Evolutionary conservation across 2,888 invertebrate genomes (phyloP).

Genomic region (Hanleya hanleyi): DNA sequence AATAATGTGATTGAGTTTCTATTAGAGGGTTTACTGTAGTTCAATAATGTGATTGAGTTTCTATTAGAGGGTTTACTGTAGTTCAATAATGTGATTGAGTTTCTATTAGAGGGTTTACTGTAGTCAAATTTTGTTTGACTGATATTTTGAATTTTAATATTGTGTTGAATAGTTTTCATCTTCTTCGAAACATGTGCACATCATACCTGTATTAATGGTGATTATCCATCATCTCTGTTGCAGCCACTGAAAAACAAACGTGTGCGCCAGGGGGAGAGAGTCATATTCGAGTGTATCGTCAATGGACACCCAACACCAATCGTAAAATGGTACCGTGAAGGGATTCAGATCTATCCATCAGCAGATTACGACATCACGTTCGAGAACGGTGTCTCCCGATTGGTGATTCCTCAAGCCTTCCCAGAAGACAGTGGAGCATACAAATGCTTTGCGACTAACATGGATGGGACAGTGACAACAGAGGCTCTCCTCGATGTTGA

Average conservation of each 20-base stretch:
- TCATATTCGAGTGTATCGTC: slow-evolving; percentile 63
- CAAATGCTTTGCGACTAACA: slow-evolving; percentile 85
- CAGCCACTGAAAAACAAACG: slow-evolving; percentile 53
- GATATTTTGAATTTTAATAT: no score
- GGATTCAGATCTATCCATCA: slow-evolving; percentile 78
- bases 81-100: no score
- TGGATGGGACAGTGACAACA: slow-evolving; percentile 79
- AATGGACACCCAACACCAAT: slow-evolving; percentile 69
- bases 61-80: no score
- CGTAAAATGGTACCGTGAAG: slow-evolving; percentile 70
- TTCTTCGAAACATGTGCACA: neutral
- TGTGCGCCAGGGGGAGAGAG: slow-evolving; percentile 62
- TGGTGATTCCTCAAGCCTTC: slow-evolving; percentile 80
- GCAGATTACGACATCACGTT: slow-evolving; percentile 81
- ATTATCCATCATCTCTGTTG: slow-evolving; percentile 11
- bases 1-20: no score
- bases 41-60: no score
- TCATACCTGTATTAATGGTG: neutral
- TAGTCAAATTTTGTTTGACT: no score
- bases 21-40: no score
- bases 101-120: no score
- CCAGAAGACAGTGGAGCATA: slow-evolving; percentile 84
- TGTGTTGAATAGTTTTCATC: no score
- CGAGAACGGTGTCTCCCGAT: slow-evolving; percentile 83
- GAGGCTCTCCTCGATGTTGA: slow-evolving; percentile 59